Base-by-base conservation (phyloP, 2,113 vertebrate genomes). In the Peromyscus polionotus region DNA sequence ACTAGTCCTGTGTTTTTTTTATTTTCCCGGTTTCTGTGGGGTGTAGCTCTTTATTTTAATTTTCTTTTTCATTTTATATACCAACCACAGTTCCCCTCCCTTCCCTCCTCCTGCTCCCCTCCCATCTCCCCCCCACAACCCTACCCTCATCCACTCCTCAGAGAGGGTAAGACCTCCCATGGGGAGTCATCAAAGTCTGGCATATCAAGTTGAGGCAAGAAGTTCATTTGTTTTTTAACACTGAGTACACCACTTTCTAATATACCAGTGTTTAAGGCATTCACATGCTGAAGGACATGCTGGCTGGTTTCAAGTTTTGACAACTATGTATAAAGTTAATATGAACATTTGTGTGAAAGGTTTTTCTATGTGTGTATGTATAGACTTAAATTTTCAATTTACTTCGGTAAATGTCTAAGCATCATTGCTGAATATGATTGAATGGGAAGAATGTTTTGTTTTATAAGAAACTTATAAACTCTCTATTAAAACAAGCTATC, bases 251-350 rank as follows among this genome's bases (percentile, higher is more conserved):
- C 67, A 92, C 1, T 77, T n/a, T 91, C 22, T 72, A 6, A 70
- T 77, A 16, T 59, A 75, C 10, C 65, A 90, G 33, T 39, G n/a
- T 89, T 61, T 86, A 81, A 81, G 14, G 24, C 39, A 87, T 80
- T 96, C 12, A 80, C 19, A 33, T 79, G 45, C 65, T 57, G 28
- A 86, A 79, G 42, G 39, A 76, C 13, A 63, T 91, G 48, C 42
- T 51, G 22, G 61, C 10, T 91, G 68, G 36, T 93, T 70, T 73
- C 70, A 77, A 72, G 7, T 88, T 93, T 91, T 88, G 76, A 45
- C 68, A 94, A 45, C 20, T 79, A 48, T 75, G 12, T 86, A 90
- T 72, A 94, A 85, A 94, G 72, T 11, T 86, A 48, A 59, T 88
- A 59, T 85, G 91, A 73, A 72, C 33, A 89, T 73, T 63, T 31